Base-by-base conservation (phyloP, 2,797 vertebrate genomes). In the Manis crassicaudata region DNA sequence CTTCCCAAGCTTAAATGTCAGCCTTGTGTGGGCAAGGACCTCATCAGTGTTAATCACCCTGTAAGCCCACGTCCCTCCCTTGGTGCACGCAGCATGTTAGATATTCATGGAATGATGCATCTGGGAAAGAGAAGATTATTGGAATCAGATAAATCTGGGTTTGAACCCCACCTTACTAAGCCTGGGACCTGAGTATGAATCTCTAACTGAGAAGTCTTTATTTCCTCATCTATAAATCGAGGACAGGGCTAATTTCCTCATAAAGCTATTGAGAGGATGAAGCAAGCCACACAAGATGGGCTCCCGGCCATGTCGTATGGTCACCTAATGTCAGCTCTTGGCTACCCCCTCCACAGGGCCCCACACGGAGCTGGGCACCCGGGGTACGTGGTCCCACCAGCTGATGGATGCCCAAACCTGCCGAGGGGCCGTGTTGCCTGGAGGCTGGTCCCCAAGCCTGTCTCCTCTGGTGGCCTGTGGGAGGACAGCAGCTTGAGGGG, bases 371-470 rank as follows among this genome's bases (percentile, higher is more conserved):
- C 13, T 40, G 11, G 68, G 63, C 67, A 10, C 56, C 10, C 4
- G 0, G 17, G 63, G 10, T 21, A 1, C 32, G 3, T 7, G 18
- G 29, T 5, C 58, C 70, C 23, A 5, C 29, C 0, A 0, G 52
- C 2, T 40, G 18, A 4, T 8, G 79, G 65, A 13, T 17, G n/a
- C 9, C 0, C 16, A n/a, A 29, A 35, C 20, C 54, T 75, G 90
- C 29, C 0, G 5, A 60, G 79, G 43, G 60, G 11, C 12, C 0
- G 0, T 0, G 12, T 14, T 8, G 9, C 7, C 0, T 0, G 23
- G 37, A 85, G 65, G 40, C 62, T 25, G 1, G 20, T 10, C 63
- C 65, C 46, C 14, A 17, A 6, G 25, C 67, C 43, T 1, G 0
- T 27, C 50, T 40, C 43, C 68, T 62, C 60, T 25, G n/a, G 70